Conservation (phyloP, 1,140 invertebrate species). For the Procambarus virginalis region DNA sequence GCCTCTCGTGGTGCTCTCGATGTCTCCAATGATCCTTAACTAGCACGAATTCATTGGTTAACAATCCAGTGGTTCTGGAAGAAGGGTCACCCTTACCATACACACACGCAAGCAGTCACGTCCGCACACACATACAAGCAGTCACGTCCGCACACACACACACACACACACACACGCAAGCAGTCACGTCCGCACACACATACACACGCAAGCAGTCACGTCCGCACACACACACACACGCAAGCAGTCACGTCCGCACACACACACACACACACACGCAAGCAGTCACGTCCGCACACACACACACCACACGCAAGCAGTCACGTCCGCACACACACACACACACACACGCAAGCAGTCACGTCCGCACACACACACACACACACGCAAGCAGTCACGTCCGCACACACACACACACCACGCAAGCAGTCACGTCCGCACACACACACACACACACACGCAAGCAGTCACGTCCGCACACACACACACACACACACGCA, state of each 20-base stretch:
- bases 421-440: too few species aligned
- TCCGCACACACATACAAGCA: not conserved
- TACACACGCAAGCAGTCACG: not conserved
- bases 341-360: not conserved
- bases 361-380: not conserved
- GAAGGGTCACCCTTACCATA: too few species aligned
- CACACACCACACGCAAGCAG: not conserved
- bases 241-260: too few species aligned
- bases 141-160: not conserved
- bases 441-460: too few species aligned
- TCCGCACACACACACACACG: not conserved
- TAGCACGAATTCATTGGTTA: too few species aligned
- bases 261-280: not conserved
- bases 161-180: not conserved
- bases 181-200: not conserved
- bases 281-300: not conserved
- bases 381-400: not conserved
- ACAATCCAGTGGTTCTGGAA: too few species aligned
- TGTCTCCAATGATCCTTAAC: too few species aligned
- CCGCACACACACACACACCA: not conserved
- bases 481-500: too few species aligned
- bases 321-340: not conserved
- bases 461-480: too few species aligned
- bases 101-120: not conserved
- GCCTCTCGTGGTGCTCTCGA: too few species aligned